Evolutionary conservation across 2,113 vertebrate genomes (phyloP).

Genomic region (Aspiorhynchus laticeps): DNA sequence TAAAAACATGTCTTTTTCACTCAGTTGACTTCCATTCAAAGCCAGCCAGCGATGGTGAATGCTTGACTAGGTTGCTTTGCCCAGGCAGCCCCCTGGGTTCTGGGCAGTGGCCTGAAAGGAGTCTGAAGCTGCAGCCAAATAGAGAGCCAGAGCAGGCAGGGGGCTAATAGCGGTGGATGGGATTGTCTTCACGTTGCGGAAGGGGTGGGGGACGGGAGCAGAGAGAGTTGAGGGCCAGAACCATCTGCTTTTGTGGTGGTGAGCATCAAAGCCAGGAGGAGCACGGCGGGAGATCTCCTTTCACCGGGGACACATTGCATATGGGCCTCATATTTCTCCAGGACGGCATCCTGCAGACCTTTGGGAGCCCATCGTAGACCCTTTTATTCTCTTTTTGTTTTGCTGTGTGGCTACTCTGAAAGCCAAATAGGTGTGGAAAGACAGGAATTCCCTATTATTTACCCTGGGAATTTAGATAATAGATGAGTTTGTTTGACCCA

Average conservation of each 20-base stretch:
- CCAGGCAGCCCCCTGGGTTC: conserved; percentile 69
- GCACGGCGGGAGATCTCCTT: conserved; percentile 73
- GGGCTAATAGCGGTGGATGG: conserved; percentile 76
- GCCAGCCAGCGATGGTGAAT: conserved; percentile 73
- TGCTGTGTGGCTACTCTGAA: conserved; percentile 67
- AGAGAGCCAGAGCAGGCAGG: conserved; percentile 73
- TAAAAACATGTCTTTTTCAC: conserved; percentile 76
- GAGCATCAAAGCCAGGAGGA: conserved; percentile 80
- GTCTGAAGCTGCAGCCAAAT: conserved; percentile 31
- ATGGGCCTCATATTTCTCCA: conserved; percentile 78
- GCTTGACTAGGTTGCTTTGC: conserved; percentile 76
- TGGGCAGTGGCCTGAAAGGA: conserved; percentile 64
- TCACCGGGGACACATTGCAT: conserved; percentile 74
- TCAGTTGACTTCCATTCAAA: conserved; percentile 77
- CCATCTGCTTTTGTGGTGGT: conserved; percentile 81
- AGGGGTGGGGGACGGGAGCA: conserved; percentile 51
- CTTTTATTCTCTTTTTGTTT: conserved; percentile 62
- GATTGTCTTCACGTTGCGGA: conserved; percentile 70
- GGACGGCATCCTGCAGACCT: conserved; percentile 65
- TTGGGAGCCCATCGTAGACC: conserved; percentile 63
- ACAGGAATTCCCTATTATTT: conserved; percentile 70
- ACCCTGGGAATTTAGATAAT: conserved; percentile 72
- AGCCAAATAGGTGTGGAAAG: conserved; percentile 60
- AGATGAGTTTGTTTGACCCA: conserved; percentile 73
- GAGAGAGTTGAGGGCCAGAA: conserved; percentile 68